Base-by-base conservation (phyloP, 1,140 invertebrate species). In the Mamestra configurata region DNA sequence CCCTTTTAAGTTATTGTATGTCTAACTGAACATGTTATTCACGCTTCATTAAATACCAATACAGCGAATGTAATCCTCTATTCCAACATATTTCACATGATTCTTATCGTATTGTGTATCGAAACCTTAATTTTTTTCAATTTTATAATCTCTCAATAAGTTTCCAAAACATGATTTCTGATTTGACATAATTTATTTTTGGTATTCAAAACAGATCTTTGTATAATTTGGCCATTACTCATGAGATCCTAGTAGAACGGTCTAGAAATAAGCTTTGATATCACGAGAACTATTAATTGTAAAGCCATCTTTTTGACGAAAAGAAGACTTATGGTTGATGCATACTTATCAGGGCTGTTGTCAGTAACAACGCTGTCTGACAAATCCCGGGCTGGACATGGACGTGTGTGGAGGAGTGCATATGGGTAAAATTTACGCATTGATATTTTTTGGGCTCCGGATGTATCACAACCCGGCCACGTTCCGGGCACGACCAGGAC, bases 11-110 rank as follows among this genome's bases (percentile, higher is more conserved):
- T 27, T 3, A 51, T 71, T 71, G 35, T 73, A 27, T 40, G n/a
- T 5, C 35, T 7, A 15, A 37, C 31, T 43, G 20, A 73, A 40
- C 6, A 7, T 57, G 15, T 27, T 43, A 40, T 68, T 46, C 35
- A 76, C 40, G 72, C 37, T 76, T 31, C 55, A 76, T 76, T 76
- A 76, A 76, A 75, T 49, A 20, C 20, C 40, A 64, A 64, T 61
- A 18, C 22, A 31, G 27, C 37, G 27, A 46, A 76, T 27, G 13
- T 61, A 27, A 43, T 55, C 55, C 11, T 6, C 7, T 61, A 13
- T 37, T 61, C 24, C 37, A 7, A n/a, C 20, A 64, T 40, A 61
- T 43, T 75, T 40, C 13, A 40, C 31, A 24, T 20, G 31, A 40
- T 57, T 43, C 3, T 37, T 10, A 20, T 64, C 5, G 15, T 11